Conservation (phyloP, 1,140 invertebrate species). For the Drosophila gunungcola region DNA sequence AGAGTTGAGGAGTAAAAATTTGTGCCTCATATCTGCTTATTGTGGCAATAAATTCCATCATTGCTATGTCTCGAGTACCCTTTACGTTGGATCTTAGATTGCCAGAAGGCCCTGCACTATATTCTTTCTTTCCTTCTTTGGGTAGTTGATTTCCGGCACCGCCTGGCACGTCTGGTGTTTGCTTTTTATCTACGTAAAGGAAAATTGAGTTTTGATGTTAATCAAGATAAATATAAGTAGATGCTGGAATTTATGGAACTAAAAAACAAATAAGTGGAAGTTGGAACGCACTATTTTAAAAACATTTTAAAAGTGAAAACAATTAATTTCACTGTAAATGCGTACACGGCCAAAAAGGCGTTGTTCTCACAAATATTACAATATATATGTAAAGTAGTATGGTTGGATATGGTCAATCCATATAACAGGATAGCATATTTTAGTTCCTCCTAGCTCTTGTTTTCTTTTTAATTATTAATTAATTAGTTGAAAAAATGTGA, state of each 20-base stretch:
- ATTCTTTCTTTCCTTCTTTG: no score
- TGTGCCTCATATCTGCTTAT: not conserved
- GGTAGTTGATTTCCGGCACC: no score
- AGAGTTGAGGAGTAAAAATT: not conserved
- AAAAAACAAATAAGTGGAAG: no score
- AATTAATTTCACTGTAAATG: not conserved
- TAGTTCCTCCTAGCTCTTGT: not conserved
- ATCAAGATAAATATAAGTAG: no score
- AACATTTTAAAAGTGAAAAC: not conserved
- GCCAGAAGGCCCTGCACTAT: no score
- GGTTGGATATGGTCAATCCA: not conserved
- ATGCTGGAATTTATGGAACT: no score
- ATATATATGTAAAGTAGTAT: not conserved
- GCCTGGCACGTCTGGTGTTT: no score
- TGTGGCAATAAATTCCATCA: not conserved
- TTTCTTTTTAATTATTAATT: not conserved
- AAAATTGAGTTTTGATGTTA: no score
- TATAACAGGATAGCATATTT: not conserved
- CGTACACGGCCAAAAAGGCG: constrained; percentile 2
- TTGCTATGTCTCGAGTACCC: not conserved
- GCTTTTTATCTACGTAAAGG: no score
- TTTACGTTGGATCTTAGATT: not conserved
- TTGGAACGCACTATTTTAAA: not conserved
- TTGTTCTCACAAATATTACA: not conserved
- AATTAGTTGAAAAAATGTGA: not conserved